Base-by-base conservation (phyloP, 30 jellyfish, hydroid and myxozoan genomes). In the Hydra vulgaris region DNA sequence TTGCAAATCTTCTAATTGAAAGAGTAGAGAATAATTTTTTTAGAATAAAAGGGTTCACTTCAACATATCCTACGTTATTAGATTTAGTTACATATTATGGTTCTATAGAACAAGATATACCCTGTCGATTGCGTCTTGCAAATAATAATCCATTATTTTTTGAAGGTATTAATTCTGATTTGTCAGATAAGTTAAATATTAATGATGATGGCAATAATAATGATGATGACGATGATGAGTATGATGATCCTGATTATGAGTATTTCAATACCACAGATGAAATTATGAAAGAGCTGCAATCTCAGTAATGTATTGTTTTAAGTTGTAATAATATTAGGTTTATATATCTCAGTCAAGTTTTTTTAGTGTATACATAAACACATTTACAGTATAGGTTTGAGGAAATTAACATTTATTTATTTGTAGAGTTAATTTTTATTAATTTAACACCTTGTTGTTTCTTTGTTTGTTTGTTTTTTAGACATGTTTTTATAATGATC, bases 31-130 rank as follows among this genome's bases (percentile, higher is more conserved):
- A 78, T 26, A 89, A 89, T 40, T 76, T 66, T 15, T 82, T 21
- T 54, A 56, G 54, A 21, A 85, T 67, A n/a, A 82, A 90, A 92
- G 97, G 97, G 15, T 85, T 82, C 77, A 23, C 67, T 17, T 66
- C 73, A 21, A 53, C 90, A 19, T 90, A 85, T 70, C 85, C 79
- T 18, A 23, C 94, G 25, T 72, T 90, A 8, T 69, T 89, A 12
- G 74, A 76, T 79, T 79, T 90, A 27, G 94, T 90, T 7, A 95
- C 95, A 0, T 84, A 74, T 69, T 90, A 90, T 27, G 94, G 95
- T 78, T 80, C 95, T 18, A 73, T 82, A 54, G 84, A 82, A 74
- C 90, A 82, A 25, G 97, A 90, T 7, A 79, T 90, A 15, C 95
- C 97, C 0, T 86, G 90, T 27, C 79, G 71, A 66, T 84, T 90